Conservation (phyloP, 2,113 vertebrate species). For the Pedionomus torquatus region DNA sequence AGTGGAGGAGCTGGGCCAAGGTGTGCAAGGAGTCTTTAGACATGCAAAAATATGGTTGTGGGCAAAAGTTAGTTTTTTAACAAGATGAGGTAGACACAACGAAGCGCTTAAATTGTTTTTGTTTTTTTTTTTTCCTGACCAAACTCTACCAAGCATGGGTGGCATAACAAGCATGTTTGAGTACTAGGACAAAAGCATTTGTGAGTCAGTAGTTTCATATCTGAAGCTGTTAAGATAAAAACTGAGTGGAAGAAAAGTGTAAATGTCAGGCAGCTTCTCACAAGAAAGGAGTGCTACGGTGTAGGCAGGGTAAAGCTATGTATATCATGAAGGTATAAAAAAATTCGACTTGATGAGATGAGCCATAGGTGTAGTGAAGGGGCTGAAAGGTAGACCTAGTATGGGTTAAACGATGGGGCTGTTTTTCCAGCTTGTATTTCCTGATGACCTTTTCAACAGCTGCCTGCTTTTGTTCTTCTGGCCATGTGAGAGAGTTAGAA, state of each 20-base stretch:
- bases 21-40: background rate
- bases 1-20: background rate
- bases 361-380: background rate
- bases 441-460: conserved; percentile 64
- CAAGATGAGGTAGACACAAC: background rate
- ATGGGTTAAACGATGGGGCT: conserved; percentile 1
- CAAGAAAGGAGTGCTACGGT: background rate
- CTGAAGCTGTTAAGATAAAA: background rate
- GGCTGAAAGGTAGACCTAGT: background rate
- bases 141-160: background rate
- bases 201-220: background rate
- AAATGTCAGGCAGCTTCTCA: background rate
- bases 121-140: background rate
- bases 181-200: background rate
- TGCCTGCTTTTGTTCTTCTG: conserved; percentile 59
- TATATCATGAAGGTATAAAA: background rate
- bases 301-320: background rate
- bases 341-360: background rate
- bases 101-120: background rate
- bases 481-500: conserved; percentile 24
- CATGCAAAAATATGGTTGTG: background rate
- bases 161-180: background rate
- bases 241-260: background rate
- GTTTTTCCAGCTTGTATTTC: conserved; percentile 46
- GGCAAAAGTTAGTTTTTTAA: background rate